phyloP scores from a whole-genome alignment of 2,888 invertebrate species.

The Nymphalis polychloros region DNA sequence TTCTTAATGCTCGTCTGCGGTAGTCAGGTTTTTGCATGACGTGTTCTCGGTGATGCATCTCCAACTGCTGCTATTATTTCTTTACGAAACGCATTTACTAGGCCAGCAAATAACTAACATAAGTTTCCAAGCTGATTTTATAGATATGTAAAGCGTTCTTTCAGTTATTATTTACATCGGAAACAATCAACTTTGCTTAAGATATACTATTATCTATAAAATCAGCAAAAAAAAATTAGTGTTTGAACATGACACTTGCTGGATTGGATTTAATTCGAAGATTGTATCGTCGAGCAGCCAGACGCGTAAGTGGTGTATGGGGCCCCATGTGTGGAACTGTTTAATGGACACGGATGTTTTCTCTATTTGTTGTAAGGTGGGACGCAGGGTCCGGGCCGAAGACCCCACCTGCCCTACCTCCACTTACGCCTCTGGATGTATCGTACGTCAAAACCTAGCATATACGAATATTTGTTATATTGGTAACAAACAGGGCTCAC shows the following conservation, averaged over 20 bases:
- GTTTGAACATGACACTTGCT: constrained; percentile 29
- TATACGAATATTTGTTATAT: constrained; percentile 48
- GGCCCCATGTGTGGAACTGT: constrained; percentile 62
- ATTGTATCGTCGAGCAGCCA: constrained; percentile 63
- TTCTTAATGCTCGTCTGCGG: constrained; percentile 66
- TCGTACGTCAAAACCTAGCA: constrained; percentile 72
- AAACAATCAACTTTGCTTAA: neutral
- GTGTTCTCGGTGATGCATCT: constrained; percentile 45
- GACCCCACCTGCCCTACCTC: constrained; percentile 82
- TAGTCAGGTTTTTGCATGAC: constrained; percentile 59
- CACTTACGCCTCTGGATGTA: constrained; percentile 83
- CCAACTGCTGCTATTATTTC: constrained; percentile 42
- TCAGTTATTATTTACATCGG: neutral
- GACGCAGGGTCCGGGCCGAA: constrained; percentile 79
- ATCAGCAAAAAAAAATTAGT: constrained; percentile 29
- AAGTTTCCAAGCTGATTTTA: constrained; percentile 36
- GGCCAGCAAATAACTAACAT: constrained; percentile 25
- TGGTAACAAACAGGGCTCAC: constrained; percentile 60
- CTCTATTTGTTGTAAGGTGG: constrained; percentile 81
- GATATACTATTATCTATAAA: constrained; percentile 32
- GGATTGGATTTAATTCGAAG: constrained; percentile 37
- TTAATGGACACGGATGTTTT: constrained; percentile 75
- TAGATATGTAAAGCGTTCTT: constrained; percentile 21
- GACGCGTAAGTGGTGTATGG: constrained; percentile 80
- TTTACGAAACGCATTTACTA: constrained; percentile 41